Evolutionary conservation across 2,888 invertebrate species (phyloP), one percentile per base, ranked within the genome.

Genomic region (Rotaria socialis): DNA sequence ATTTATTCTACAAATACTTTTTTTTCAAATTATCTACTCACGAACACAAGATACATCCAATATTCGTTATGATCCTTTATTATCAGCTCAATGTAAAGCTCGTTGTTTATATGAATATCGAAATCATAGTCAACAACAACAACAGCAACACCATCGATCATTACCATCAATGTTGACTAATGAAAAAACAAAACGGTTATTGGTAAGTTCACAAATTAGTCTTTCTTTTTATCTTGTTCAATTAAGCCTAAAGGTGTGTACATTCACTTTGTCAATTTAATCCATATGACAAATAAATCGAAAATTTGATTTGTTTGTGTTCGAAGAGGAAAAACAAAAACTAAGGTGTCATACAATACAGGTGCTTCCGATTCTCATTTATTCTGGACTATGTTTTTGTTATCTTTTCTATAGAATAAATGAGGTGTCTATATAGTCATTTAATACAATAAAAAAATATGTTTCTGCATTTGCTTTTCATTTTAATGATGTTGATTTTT

Each of bases 181-280:
- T 60, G 14, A 5, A 27, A 60, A 60, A 60, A 8, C 58, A 7
- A 60, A 60, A n/a, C n/a, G 58, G 14, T 2, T 60, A 60, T 24
- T 60, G 58, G 58, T 60, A 24, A 60, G 14, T 24, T 27, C 14
- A 27, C 11, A 60, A 27, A 8, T 24, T 11, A 14, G 3, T 5
- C 11, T 60, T 27, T 60, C 27, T 60, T 60, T 60, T 60, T 24
- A 60, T 60, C 58, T n/a, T 60, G 58, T 27, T 27, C 2, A n/a
- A 60, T 60, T 60, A 60, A 60, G 11, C 58, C 58, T 60, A 11
- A 60, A 60, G 58, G n/a, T 60, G n/a, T 60, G n/a, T 60, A 60
- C 58, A 60, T 60, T n/a, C 7, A 60, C 27, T 60, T 7, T 60
- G n/a, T 60, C 10, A n/a, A 60, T 60, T 35, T 60, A 60, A 60